phyloP scores from a whole-genome alignment of 2,888 invertebrate genomes.

The Luffia ferchaultella region DNA sequence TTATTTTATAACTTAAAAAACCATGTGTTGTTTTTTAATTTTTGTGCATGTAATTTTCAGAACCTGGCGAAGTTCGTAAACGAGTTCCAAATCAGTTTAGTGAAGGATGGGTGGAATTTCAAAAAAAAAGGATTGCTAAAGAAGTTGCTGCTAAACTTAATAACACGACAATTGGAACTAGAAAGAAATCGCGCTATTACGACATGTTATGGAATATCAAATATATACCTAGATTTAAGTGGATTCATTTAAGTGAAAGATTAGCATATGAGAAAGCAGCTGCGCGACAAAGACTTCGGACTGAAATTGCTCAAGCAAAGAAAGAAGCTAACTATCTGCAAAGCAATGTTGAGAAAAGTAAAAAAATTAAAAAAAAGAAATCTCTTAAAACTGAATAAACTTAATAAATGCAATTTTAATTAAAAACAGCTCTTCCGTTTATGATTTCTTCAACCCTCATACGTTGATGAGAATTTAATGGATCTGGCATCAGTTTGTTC shows the following conservation, averaged over 20 bases:
- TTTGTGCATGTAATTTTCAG: slow-evolving; percentile 22
- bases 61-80: slow-evolving; percentile 54
- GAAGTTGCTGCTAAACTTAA: slow-evolving; percentile 85
- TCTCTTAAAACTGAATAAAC: slow-evolving; percentile 11
- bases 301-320: slow-evolving; percentile 92
- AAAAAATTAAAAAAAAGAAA: slow-evolving; percentile 67
- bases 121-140: slow-evolving; percentile 88
- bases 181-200: slow-evolving; percentile 86
- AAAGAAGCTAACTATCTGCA: slow-evolving; percentile 90
- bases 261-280: slow-evolving; percentile 92
- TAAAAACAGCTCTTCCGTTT: slow-evolving; percentile 38
- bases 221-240: slow-evolving; percentile 94
- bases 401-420: slow-evolving; percentile 23
- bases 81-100: slow-evolving; percentile 74
- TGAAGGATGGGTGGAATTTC: slow-evolving; percentile 97
- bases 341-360: slow-evolving; percentile 81
- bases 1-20: slow-evolving; percentile 23
- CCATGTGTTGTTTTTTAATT: neutral
- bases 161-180: slow-evolving; percentile 84
- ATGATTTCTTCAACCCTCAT: slow-evolving; percentile 55
- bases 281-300: slow-evolving; percentile 82
- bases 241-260: slow-evolving; percentile 94
- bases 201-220: slow-evolving; percentile 97
- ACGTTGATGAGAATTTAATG: slow-evolving; percentile 37
- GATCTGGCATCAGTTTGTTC: slow-evolving; percentile 48